phyloP scores from a whole-genome alignment of 2,797 vertebrate species.

The Thalassophryne amazonica region DNA sequence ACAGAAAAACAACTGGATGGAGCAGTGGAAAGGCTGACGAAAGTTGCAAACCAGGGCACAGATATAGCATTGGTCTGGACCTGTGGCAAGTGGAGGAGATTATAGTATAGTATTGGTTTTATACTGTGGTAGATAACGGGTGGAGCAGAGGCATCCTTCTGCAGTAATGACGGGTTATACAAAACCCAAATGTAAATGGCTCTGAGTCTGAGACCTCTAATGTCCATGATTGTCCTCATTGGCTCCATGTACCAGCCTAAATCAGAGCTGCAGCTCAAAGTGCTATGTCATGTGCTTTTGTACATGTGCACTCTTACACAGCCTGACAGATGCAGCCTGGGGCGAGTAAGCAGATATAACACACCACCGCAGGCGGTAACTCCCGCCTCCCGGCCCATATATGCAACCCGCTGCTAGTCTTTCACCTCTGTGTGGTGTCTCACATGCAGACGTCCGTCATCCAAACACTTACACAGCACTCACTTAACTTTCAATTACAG shows the following conservation, averaged over 20 bases:
- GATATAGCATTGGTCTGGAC: slow-evolving; percentile 66
- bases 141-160: slow-evolving; percentile 68
- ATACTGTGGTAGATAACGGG: slow-evolving; percentile 68
- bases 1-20: slow-evolving; percentile 5
- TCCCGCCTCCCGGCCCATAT: slow-evolving; percentile 11
- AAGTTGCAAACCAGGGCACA: slow-evolving; percentile 45
- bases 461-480: no score
- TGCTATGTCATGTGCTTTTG: slow-evolving; percentile 47
- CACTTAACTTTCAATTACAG: no score
- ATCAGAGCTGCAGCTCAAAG: slow-evolving; percentile 45
- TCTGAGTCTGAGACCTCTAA: slow-evolving; percentile 61
- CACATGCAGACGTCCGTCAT: slow-evolving; percentile 2
- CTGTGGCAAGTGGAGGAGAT: slow-evolving; percentile 59
- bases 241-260: slow-evolving; percentile 53
- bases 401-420: slow-evolving; percentile 9
- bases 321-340: slow-evolving; percentile 13
- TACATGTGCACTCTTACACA: slow-evolving; percentile 3
- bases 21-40: slow-evolving; percentile 39
- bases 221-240: slow-evolving; percentile 63
- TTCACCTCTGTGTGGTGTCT: slow-evolving; percentile 5
- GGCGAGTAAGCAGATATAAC: slow-evolving; percentile 38
- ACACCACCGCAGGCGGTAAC: slow-evolving; percentile 33
- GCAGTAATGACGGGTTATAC: slow-evolving; percentile 70
- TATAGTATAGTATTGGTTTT: slow-evolving; percentile 68
- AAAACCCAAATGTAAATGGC: slow-evolving; percentile 68